Percentiles rank a stretch among this genome's conserved stretches.
These are phyloP conservation scores for Crioceris asparagi DNA, from an alignment of 2,888 invertebrate species.

Conservation along the genomic window DNA sequence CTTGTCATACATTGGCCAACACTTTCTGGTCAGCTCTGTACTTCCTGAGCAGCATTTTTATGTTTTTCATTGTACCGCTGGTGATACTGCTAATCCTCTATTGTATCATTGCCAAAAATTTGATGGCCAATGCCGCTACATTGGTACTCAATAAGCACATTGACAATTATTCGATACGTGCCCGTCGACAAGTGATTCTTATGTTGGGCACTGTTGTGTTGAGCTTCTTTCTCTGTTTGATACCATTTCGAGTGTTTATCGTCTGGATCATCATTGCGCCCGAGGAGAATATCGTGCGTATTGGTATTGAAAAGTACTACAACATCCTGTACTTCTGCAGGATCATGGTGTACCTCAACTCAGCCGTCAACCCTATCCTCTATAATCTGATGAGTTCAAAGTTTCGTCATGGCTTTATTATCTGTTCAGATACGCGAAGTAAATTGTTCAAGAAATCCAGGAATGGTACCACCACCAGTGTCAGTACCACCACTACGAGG, in stretches of 20 bases:
- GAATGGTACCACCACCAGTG: conserved; percentile 48
- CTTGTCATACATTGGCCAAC: conserved; percentile 70
- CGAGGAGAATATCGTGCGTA: conserved; percentile 51
- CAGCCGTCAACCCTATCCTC: conserved; percentile 83
- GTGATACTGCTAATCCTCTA: conserved; percentile 70
- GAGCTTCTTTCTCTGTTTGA: conserved; percentile 78
- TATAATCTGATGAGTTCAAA: conserved; percentile 89
- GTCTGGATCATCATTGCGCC: conserved; percentile 74
- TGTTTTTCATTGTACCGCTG: conserved; percentile 74
- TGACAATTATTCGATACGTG: conserved; percentile 58
- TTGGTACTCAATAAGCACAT: conserved; percentile 55
- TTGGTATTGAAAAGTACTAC: conserved; percentile 71
- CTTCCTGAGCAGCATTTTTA: conserved; percentile 65
- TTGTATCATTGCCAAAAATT: conserved; percentile 70
- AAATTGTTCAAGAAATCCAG: conserved; percentile 39
- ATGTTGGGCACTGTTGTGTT: conserved; percentile 81
- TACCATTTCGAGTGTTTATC: conserved; percentile 76
- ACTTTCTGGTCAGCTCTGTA: conserved; percentile 66
- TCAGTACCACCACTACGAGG: conserved; percentile 38
- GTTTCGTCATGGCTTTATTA: conserved; percentile 70
- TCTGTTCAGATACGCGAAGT: conserved; percentile 49
- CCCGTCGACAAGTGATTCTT: conserved; percentile 71
- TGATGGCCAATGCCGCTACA: conserved; percentile 51
- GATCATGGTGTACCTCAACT: conserved; percentile 80
- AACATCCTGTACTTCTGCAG: conserved; percentile 74